Conservation (phyloP, 2,888 invertebrate genomes). For the Ophioninae sp. region DNA sequence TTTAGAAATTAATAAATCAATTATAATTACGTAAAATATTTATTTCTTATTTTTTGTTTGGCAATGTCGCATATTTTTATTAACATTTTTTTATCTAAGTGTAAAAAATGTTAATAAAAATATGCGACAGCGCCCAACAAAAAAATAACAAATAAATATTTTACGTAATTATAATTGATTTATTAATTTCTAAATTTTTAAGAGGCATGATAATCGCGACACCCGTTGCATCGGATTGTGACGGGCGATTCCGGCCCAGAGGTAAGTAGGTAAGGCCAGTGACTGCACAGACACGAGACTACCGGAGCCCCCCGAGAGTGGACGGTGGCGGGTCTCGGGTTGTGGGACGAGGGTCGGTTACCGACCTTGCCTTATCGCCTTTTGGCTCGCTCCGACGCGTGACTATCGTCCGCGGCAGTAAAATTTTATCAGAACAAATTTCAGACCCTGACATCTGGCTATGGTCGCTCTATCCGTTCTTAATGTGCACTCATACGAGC, state of each 20-base stretch:
- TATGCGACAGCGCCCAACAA: no score
- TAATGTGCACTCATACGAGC: not conserved
- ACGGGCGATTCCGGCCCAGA: slow-evolving; percentile 51
- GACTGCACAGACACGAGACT: slow-evolving; percentile 54
- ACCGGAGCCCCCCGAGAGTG: slow-evolving; percentile 21
- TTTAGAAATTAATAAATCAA: no score
- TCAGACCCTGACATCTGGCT: slow-evolving; percentile 66
- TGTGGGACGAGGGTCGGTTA: slow-evolving; percentile 68
- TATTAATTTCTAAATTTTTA: no score
- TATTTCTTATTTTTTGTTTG: no score
- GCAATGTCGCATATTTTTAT: not conserved
- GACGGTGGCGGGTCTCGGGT: slow-evolving; percentile 45
- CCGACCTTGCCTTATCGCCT: slow-evolving; percentile 71
- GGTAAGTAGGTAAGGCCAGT: slow-evolving; percentile 59
- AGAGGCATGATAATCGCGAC: slow-evolving; percentile 23
- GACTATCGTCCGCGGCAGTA: slow-evolving; percentile 69
- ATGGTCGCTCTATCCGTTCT: not conserved
- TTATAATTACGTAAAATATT: no score
- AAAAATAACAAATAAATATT: no score
- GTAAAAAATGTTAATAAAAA: slow-evolving; percentile 27
- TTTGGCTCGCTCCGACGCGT: slow-evolving; percentile 66
- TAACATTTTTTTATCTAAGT: no score
- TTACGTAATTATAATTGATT: no score
- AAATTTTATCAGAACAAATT: slow-evolving; percentile 70
- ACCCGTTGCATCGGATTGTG: slow-evolving; percentile 17